A percentile compares a stretch with the other conserved stretches of the same genome.
Evolutionary conservation across 30 jellyfish, hydroid and myxozoan genomes (phyloP).

Genomic region (Aurelia sp.): DNA sequence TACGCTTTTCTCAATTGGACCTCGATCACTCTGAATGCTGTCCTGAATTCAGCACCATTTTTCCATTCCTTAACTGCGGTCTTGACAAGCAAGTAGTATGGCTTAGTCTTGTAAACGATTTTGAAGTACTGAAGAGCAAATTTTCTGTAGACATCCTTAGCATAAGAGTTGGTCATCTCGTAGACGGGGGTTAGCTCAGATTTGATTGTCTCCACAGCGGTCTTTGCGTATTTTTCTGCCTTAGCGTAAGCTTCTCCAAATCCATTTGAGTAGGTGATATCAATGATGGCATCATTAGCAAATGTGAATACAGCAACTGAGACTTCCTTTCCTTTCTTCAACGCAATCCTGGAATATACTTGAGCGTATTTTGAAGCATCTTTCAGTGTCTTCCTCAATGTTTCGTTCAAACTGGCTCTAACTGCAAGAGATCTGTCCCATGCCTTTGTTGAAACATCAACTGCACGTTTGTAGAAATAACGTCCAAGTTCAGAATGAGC

Average conservation of each 20-base stretch:
- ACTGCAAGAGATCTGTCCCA: slow-evolving; percentile 35
- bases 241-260: slow-evolving; percentile 63
- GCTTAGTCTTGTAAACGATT: slow-evolving; percentile 42
- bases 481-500: slow-evolving; percentile 70
- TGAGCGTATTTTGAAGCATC: slow-evolving; percentile 30
- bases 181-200: slow-evolving; percentile 45
- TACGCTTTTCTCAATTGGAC: slow-evolving; percentile 69
- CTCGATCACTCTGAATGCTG: slow-evolving; percentile 69
- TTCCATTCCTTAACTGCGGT: slow-evolving; percentile 57
- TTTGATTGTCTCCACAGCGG: slow-evolving; percentile 31
- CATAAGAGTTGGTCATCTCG: slow-evolving; percentile 27
- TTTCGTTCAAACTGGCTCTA: slow-evolving; percentile 15
- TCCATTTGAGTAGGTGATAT: slow-evolving; percentile 68
- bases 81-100: slow-evolving; percentile 68
- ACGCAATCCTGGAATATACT: slow-evolving; percentile 34
- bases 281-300: slow-evolving; percentile 61
- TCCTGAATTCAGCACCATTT: slow-evolving; percentile 75
- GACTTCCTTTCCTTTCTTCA: slow-evolving; percentile 43
- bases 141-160: slow-evolving; percentile 6
- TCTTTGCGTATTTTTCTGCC: slow-evolving; percentile 46
- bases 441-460: slow-evolving; percentile 18
- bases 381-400: slow-evolving; percentile 16
- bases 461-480: slow-evolving; percentile 61
- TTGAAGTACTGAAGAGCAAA: slow-evolving; percentile 12
- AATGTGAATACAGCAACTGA: slow-evolving; percentile 29